These are phyloP conservation scores for Schizotus pectinicornis DNA, from an alignment of 2,888 invertebrate species.

Conservation along the genomic window DNA sequence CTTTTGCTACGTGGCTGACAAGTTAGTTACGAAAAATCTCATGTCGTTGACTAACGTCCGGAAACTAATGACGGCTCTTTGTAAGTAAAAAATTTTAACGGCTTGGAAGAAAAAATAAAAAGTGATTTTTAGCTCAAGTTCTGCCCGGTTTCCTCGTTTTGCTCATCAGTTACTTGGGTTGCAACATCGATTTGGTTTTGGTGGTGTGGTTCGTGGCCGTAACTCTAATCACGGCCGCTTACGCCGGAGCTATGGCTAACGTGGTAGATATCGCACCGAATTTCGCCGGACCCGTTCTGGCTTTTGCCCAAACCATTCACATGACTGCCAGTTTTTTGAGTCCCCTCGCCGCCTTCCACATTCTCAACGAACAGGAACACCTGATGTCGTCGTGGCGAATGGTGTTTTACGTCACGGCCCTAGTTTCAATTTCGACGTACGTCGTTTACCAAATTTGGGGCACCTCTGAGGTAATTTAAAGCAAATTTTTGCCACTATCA, in stretches of 20 bases:
- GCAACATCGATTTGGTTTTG: conserved; percentile 64
- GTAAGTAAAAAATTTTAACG: conserved; percentile 39
- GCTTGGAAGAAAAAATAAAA: neutral
- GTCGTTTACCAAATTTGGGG: conserved; percentile 71
- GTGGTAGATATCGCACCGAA: conserved; percentile 82
- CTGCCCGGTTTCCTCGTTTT: conserved; percentile 70
- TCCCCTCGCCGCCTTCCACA: conserved; percentile 67
- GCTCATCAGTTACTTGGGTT: conserved; percentile 69
- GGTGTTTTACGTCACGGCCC: conserved; percentile 69
- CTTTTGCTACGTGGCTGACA: conserved; percentile 73
- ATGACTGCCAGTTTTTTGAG: conserved; percentile 77
- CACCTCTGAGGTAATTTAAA: conserved; percentile 65
- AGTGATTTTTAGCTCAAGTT: conserved; percentile 65
- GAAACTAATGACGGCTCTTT: conserved; percentile 71
- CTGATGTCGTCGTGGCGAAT: conserved; percentile 66
- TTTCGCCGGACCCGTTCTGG: conserved; percentile 74
- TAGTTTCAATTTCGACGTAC: conserved; percentile 68
- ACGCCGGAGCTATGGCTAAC: conserved; percentile 78
- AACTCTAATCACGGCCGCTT: conserved; percentile 73
- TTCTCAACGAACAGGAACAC: conserved; percentile 64
- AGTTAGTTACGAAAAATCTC: conserved; percentile 64
- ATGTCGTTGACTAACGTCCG: conserved; percentile 69
- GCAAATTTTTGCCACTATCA: no score
- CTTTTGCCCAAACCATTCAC: conserved; percentile 79
- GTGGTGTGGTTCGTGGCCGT: conserved; percentile 73